Percentiles rank a stretch among this genome's conserved stretches.
phyloP scores from a whole-genome alignment of 2,888 invertebrate genomes.

The Eutolmus rufibarbis region DNA sequence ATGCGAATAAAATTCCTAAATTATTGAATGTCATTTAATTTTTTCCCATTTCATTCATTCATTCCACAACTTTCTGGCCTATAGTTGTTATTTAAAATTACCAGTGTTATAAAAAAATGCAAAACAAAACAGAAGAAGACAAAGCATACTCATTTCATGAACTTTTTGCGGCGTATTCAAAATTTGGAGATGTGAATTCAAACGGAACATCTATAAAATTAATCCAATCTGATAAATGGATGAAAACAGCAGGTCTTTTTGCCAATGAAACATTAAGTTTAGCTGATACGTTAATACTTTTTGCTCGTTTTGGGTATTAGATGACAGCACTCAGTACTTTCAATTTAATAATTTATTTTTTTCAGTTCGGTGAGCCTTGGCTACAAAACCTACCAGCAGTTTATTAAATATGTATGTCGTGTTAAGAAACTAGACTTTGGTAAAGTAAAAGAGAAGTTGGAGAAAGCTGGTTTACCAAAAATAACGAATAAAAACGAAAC shows the following conservation, averaged over 20 bases:
- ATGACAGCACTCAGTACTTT: neutral
- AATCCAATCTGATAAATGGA: constrained; percentile 31
- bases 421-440: neutral
- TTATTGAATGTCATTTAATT: neutral
- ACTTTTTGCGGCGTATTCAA: constrained; percentile 1
- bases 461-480: neutral
- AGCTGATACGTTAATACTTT: neutral
- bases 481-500: neutral
- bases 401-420: neutral
- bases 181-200: neutral
- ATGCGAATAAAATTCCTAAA: neutral
- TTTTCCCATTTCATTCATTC: neutral
- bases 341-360: neutral
- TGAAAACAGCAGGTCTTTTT: constrained; percentile 20
- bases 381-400: neutral
- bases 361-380: neutral
- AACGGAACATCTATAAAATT: constrained; percentile 23
- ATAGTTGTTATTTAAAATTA: neutral
- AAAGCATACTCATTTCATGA: neutral
- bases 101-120: neutral
- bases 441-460: neutral
- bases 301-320: neutral
- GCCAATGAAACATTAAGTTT: neutral
- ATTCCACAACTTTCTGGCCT: neutral
- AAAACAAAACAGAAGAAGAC: neutral